Evolutionary conservation across 1,140 invertebrate genomes (phyloP), one percentile per base, ranked within the genome.

Genomic region (Polypedilum pembai): DNA sequence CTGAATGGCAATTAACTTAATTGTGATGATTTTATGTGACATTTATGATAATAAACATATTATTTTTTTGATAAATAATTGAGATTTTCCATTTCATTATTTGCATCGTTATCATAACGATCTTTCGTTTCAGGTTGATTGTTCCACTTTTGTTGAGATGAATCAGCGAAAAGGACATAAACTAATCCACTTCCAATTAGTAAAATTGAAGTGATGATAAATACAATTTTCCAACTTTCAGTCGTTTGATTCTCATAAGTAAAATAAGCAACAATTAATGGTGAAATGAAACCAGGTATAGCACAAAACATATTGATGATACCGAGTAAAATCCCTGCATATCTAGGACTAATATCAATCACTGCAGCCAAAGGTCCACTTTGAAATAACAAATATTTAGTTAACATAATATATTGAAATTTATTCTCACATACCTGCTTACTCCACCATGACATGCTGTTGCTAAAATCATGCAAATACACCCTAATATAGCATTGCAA

Each of bases 261-360:
- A 4, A 87, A 76, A 65, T 81, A 75, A 15, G 85, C 86, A 73
- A 87, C 86, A 8, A 87, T 79, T 0, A 82, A 74, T 0, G 86
- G 84, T 5, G 85, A 85, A 33, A 87, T 76, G 74, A 85, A 86
- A 40, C 85, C 85, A n/a, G 81, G 77, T 3, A 78, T 77, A 17
- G 80, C 78, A 0, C 81, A 79, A 1, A 86, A 76, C 73, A 85
- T 77, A 40, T 84, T 84, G 65, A 79, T 80, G 12, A 86, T 81
- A 0, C 85, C 85, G 15, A 86, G 80, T 1, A 85, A 75, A 0
- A 86, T 77, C 75, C 80, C 81, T 18, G 86, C 86, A 79, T 87
- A 88, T 82, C 88, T 89, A 0, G 88, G 87, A 75, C 86, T 85
- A 15, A 88, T 80, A 76, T 89, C 88, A 0, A 89, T 85, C 3